Percentiles rank a stretch among this genome's conserved stretches.
Evolutionary conservation across 2,888 invertebrate species (phyloP).

Genomic region (Eilema griseolum): DNA sequence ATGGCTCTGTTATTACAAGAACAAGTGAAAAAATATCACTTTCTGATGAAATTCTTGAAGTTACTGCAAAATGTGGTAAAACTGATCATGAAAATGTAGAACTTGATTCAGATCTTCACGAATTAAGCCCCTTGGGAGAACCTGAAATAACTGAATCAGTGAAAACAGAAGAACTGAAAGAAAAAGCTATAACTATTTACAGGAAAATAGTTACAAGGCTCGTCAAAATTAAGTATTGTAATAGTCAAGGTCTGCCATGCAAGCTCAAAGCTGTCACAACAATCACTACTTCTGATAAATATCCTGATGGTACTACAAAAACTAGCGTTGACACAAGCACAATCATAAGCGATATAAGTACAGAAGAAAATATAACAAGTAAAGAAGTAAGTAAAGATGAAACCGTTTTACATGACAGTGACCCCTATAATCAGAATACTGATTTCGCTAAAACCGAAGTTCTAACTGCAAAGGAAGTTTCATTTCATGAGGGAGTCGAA

Average conservation of each 20-base stretch:
- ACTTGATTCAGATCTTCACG: constrained; percentile 26
- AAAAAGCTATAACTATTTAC: constrained; percentile 60
- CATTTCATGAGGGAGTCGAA: not conserved
- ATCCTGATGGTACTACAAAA: constrained; percentile 68
- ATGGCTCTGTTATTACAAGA: constrained; percentile 75
- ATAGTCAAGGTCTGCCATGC: constrained; percentile 54
- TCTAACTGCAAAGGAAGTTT: not conserved
- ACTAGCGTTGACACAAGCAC: constrained; percentile 60
- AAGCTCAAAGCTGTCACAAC: constrained; percentile 72
- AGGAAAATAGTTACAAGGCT: constrained; percentile 67
- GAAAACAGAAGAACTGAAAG: constrained; percentile 58
- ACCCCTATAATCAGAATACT: not conserved
- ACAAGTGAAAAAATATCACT: constrained; percentile 77
- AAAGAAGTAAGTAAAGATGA: constrained; percentile 18
- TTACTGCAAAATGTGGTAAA: not conserved
- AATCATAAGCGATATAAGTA: constrained; percentile 23
- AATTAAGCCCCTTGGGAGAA: constrained; percentile 49
- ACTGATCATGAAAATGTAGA: constrained; percentile 1
- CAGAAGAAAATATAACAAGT: constrained; percentile 22
- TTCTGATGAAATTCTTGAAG: constrained; percentile 62
- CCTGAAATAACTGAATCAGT: constrained; percentile 57
- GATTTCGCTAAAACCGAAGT: constrained; percentile 3
- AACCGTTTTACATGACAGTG: not conserved
- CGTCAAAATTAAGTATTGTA: constrained; percentile 67
- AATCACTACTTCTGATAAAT: constrained; percentile 73